Conservation (phyloP, 2,797 vertebrate species). For the Buphagus erythrorhynchus region DNA sequence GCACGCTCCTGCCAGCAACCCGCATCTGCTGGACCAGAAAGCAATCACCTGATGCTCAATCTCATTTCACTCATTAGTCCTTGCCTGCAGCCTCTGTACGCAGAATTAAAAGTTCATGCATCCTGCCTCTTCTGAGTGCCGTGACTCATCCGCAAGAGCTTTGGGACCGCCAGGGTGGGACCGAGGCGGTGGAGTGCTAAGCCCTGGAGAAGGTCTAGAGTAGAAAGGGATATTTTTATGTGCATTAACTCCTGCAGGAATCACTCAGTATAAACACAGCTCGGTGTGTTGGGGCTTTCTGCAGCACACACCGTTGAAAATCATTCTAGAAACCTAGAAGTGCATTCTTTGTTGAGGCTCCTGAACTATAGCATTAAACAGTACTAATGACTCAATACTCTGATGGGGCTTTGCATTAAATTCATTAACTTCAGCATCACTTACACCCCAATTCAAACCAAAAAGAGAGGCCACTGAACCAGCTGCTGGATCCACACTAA, state of each 20-base stretch:
- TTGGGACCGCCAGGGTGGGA: not conserved
- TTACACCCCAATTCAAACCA: not conserved
- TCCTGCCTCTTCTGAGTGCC: not conserved
- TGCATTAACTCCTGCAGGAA: not conserved
- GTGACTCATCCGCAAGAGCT: not conserved
- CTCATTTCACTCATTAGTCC: slow-evolving; percentile 4
- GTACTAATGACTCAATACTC: not conserved
- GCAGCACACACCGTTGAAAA: rapidly evolving
- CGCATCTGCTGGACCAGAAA: slow-evolving; percentile 7
- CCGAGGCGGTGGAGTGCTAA: rapidly evolving
- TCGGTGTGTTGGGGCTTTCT: not conserved
- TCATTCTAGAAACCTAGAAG: not conserved
- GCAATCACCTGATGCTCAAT: slow-evolving; percentile 1
- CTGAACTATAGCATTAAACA: not conserved
- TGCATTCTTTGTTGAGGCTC: not conserved
- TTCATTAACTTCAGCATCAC: not conserved
- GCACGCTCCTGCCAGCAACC: not conserved
- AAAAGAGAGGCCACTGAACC: not conserved
- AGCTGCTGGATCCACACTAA: not conserved
- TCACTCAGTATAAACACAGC: not conserved
- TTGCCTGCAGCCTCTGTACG: not conserved
- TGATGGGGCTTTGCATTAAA: not conserved
- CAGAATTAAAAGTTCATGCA: not conserved
- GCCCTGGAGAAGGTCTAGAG: not conserved
- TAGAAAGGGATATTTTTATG: not conserved